These are phyloP conservation scores for Rotaria sp. DNA, from an alignment of 2,888 invertebrate genomes.

Conservation along the genomic window DNA sequence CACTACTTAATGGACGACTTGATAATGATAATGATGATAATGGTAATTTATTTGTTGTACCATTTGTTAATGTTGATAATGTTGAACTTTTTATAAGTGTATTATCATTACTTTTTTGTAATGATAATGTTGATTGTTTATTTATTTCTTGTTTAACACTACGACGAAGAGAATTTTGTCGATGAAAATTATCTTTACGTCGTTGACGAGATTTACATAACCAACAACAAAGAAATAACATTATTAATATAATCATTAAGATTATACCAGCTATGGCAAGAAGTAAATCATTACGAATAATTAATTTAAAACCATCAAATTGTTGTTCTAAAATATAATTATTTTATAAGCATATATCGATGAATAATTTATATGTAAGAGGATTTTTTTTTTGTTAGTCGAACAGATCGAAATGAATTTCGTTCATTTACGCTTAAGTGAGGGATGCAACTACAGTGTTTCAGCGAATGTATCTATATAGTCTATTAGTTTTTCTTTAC, in stretches of 20 bases:
- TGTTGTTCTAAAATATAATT: not conserved
- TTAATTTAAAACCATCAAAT: not conserved
- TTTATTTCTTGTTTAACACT: constrained; percentile 32
- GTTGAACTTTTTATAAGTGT: not conserved
- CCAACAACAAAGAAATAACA: constrained; percentile 26
- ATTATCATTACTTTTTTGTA: not conserved
- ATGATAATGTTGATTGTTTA: constrained; percentile 4
- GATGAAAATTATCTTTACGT: constrained; percentile 37
- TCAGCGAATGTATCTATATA: too few species aligned
- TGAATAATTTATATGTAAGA: too few species aligned
- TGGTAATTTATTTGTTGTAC: not conserved
- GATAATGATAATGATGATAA: not conserved
- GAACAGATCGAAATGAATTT: too few species aligned
- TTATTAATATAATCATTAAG: not conserved
- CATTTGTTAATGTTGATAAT: constrained; percentile 8
- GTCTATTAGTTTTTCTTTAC: too few species aligned
- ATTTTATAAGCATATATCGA: too few species aligned
- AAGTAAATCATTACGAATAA: constrained; percentile 19
- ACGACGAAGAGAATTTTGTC: constrained; percentile 36
- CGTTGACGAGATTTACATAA: constrained; percentile 28
- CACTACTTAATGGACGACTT: constrained; percentile 23
- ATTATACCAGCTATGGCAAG: constrained; percentile 21
- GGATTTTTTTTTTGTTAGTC: too few species aligned
- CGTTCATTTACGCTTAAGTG: too few species aligned
- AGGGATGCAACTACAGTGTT: too few species aligned